A percentile compares a stretch with the other conserved stretches of the same genome.
Conservation (phyloP, 2,113 vertebrate genomes). For the Tupaia chinensis region DNA sequence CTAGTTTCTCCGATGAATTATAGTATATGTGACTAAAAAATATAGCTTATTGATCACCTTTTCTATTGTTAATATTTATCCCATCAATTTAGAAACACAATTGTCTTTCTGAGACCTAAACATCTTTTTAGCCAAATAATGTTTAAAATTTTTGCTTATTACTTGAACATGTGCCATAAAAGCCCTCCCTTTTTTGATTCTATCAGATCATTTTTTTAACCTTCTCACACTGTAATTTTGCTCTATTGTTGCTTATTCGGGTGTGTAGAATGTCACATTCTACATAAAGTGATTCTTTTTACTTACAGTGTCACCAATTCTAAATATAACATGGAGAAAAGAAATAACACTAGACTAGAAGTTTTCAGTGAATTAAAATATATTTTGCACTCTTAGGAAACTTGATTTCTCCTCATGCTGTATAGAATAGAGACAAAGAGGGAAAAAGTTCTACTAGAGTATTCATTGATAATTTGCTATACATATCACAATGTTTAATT, state of each 20-base stretch:
- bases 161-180: constrained; percentile 7
- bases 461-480: background rate
- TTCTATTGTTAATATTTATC: background rate
- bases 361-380: background rate
- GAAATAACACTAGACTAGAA: constrained; percentile 12
- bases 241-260: background rate
- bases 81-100: constrained; percentile 2
- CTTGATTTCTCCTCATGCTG: background rate
- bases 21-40: background rate
- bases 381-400: background rate
- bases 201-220: too few species aligned
- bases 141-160: background rate
- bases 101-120: background rate
- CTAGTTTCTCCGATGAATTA: constrained; percentile 13
- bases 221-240: background rate
- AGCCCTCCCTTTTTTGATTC: background rate
- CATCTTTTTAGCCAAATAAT: constrained; percentile 37
- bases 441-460: background rate
- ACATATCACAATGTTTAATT: background rate
- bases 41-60: background rate
- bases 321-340: constrained; percentile 27
- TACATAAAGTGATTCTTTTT: background rate
- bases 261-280: background rate
- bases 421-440: background rate
- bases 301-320: background rate